Evolutionary conservation across 2,797 vertebrate genomes (phyloP), one percentile per base, ranked within the genome.

Genomic region (Rhadinocentrus ornatus): DNA sequence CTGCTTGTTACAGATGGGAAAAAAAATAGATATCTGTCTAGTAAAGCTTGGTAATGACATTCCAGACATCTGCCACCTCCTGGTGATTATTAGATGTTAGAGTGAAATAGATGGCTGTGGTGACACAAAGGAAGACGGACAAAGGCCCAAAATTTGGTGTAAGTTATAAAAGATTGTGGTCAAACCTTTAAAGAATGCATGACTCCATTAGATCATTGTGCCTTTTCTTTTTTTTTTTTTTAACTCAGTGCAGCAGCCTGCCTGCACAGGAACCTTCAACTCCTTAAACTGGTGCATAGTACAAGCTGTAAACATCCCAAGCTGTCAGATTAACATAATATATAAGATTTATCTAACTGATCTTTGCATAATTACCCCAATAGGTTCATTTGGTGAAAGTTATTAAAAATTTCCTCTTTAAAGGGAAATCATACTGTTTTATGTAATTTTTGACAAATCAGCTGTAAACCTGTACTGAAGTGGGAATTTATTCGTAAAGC

Each of bases 401-500:
- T 75, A 71, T 53, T 73, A 27, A 78, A 88, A 81, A 75, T 35
- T 29, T 16, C 29, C 75, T 75, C 70, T 44, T 67, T 67, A 32
- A 44, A 77, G 67, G 58, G 69, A 39, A 60, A 66, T 77, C 52
- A 55, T 16, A 29, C 22, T 54, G 46, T 80, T 57, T 75, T 65
- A 69, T 71, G 55, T 86, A 59, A 56, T 80, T 81, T 77, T 31
- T 31, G 10, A 61, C 75, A 78, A 88, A 88, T 86, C 82, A 79
- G 66, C 61, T 73, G 22, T 73, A 71, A 75, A 75, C 60, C 6
- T 55, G 37, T 87, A 83, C 90, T 85, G 73, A 77, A 65, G 79
- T 84, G 84, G 87, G 89, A 89, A 80, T 83, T 64, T 71, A 80
- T 78, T 77, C 75, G 66, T 86, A 73, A n/a, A 35, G 24, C 52